phyloP scores from a whole-genome alignment of 1,140 invertebrate genomes.

The Chionoecetes opilio region DNA sequence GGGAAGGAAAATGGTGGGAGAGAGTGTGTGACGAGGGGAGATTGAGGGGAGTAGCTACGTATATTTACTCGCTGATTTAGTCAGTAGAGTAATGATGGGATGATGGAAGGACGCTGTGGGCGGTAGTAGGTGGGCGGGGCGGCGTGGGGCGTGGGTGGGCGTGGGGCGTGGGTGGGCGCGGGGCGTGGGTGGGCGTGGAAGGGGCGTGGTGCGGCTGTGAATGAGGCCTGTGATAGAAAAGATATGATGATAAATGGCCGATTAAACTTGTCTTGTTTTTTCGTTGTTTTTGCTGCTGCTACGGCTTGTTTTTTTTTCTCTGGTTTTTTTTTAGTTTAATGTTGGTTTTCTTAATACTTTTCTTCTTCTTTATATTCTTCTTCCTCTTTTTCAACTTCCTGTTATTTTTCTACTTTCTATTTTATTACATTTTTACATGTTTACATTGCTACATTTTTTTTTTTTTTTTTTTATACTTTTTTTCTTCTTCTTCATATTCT shows the following conservation, averaged over 20 bases:
- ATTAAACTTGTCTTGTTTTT: neutral
- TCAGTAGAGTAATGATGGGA: conserved; percentile 19
- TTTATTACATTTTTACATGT: neutral
- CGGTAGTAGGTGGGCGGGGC: neutral
- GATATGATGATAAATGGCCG: neutral
- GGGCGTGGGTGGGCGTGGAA: neutral
- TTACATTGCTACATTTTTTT: neutral
- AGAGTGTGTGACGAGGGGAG: too few species aligned
- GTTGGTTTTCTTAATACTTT: neutral
- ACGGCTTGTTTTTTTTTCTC: neutral
- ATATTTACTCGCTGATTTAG: too few species aligned
- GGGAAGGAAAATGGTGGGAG: too few species aligned
- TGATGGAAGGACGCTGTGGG: conserved; percentile 13
- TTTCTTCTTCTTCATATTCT: neutral
- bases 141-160: neutral
- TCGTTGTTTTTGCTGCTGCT: too few species aligned
- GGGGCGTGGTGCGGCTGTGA: neutral
- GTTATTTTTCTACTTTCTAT: neutral
- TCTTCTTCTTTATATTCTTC: neutral
- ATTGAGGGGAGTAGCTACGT: too few species aligned
- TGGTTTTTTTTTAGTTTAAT: too few species aligned
- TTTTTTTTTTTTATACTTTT: neutral
- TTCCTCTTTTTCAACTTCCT: neutral
- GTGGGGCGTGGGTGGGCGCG: neutral
- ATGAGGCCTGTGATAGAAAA: neutral